These are phyloP conservation scores for Parthenolecanium corni DNA, from an alignment of 2,888 invertebrate species.

Conservation along the genomic window DNA sequence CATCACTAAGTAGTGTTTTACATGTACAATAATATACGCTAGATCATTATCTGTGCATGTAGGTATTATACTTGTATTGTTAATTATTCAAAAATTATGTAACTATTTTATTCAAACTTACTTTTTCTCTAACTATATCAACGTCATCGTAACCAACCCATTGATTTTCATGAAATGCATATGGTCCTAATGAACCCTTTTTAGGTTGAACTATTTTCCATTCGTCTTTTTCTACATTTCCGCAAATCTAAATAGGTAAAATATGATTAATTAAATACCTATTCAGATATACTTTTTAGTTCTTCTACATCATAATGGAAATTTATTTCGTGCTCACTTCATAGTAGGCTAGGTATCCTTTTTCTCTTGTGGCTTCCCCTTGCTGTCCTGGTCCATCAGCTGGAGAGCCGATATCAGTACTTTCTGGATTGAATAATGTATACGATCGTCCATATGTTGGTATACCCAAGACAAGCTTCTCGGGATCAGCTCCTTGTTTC, in stretches of 20 bases:
- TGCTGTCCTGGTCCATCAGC: conserved; percentile 83
- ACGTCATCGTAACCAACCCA: conserved; percentile 92
- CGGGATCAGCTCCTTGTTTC: conserved; percentile 62
- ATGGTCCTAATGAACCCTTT: conserved; percentile 75
- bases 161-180: conserved; percentile 73
- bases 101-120: conserved; percentile 24
- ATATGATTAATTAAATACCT: background rate
- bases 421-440: conserved; percentile 74
- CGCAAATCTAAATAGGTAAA: conserved; percentile 60
- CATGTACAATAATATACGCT: too few relatives aligned
- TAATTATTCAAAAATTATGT: too few relatives aligned
- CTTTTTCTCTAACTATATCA: conserved; percentile 40
- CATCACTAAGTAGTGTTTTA: too few relatives aligned
- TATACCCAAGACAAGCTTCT: conserved; percentile 73
- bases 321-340: conserved; percentile 48
- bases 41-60: too few relatives aligned
- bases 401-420: conserved; percentile 72
- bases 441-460: conserved; percentile 85
- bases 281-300: conserved; percentile 2
- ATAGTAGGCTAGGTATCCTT: conserved; percentile 84
- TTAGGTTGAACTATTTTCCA: conserved; percentile 78
- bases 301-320: too few relatives aligned
- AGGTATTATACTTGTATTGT: too few relatives aligned
- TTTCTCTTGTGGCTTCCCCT: conserved; percentile 82
- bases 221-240: conserved; percentile 57